Base-by-base conservation (phyloP, 2,888 invertebrate species). In the Tiliacea citrago region DNA sequence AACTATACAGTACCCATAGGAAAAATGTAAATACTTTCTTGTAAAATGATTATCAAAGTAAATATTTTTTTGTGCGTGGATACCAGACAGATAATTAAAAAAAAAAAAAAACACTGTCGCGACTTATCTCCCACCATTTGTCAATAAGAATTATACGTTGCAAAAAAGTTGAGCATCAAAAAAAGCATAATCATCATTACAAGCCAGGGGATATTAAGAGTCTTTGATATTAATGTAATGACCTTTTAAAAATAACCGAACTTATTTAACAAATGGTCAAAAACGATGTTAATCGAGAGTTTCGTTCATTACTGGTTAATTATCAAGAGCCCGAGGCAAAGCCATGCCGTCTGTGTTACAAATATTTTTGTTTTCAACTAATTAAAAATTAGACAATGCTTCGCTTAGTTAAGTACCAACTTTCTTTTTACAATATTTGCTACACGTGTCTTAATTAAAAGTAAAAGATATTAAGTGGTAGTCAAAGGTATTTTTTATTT, bases 311-410 rank as follows among this genome's bases (percentile, higher is more conserved):
- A 93, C 90, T 84, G 85, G 85, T 91, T 94, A 93, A 94, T 94
- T 94, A 94, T 90, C 82, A 83, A 83, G 79, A 81, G 89, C 94
- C 93, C 79, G 88, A 81, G 93, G 95, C 91, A 72, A 84, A 83
- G 83, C 88, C 88, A 90, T 92, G 92, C 92, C 93, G 91, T 91
- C 87, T 89, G 91, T 91, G 86, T 88, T 85, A 83, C 88, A 90
- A 91, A 91, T 89, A 90, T 90, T 91, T 93, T 93, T 93, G 93
- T 94, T 95, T 92, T 89, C 87, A 94, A 94, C 93, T 94, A 94
- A 95, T 95, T 94, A 93, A 91, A n/a, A 88, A 93, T 90, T 90
- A 91, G 80, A 87, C 89, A 87, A 87, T 88, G 88, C 91, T 90
- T 90, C 84, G 80, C 79, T 79, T 77, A 75, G 74, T 85, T 85